phyloP scores from a whole-genome alignment of 2,888 invertebrate genomes.

The Platycheirus albimanus region DNA sequence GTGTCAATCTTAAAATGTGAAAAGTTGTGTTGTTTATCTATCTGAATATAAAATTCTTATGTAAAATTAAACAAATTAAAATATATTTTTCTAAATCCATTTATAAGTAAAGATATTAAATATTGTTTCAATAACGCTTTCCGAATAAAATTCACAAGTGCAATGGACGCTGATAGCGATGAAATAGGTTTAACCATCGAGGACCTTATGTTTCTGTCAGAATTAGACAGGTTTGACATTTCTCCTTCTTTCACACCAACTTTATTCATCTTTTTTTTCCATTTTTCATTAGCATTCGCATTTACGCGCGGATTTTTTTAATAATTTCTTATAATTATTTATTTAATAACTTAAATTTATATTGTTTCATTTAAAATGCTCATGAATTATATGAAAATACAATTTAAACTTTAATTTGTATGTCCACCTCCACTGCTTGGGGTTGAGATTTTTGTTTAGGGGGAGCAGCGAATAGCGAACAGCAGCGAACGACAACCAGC shows the following conservation, averaged over 20 bases:
- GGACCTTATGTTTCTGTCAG: constrained; percentile 92
- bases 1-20: constrained; percentile 76
- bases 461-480: too few species aligned
- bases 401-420: constrained; percentile 6
- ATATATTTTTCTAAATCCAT: constrained; percentile 69
- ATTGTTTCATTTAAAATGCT: neutral
- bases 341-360: neutral
- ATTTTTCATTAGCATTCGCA: constrained; percentile 72
- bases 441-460: constrained; percentile 1
- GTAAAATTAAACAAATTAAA: constrained; percentile 72
- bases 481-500: too few species aligned
- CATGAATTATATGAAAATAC: neutral
- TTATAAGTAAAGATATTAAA: constrained; percentile 58
- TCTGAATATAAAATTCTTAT: constrained; percentile 71
- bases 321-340: constrained; percentile 10
- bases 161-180: constrained; percentile 75
- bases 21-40: constrained; percentile 75
- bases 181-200: constrained; percentile 86
- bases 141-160: constrained; percentile 73
- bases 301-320: constrained; percentile 72
- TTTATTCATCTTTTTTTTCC: constrained; percentile 72
- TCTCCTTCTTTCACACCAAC: constrained; percentile 66
- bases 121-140: constrained; percentile 62
- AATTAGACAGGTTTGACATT: constrained; percentile 90
- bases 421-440: neutral